Evolutionary conservation across 2,113 vertebrate species (phyloP), one percentile per base, ranked within the genome.

Genomic region (Rhinogobius similis): DNA sequence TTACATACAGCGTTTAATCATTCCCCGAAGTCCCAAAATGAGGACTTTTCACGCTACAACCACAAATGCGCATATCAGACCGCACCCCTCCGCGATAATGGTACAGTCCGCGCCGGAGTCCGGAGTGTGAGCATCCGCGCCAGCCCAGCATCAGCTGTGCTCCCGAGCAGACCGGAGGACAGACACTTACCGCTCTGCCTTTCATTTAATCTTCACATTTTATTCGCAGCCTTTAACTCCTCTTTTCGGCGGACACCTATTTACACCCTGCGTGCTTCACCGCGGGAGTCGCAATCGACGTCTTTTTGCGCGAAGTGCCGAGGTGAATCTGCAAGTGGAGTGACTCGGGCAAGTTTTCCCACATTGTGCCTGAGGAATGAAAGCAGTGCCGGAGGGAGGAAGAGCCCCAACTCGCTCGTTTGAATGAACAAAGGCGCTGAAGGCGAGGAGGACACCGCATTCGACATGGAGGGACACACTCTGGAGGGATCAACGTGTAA

Each of bases 361-460:
- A 32, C 20, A 32, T 38, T 73, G 75, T 73, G 74, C 65, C 62
- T 72, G 84, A 92, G 92, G 90, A 92, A 93, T 93, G 92, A 91
- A 79, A 87, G 70, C 38, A 83, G 70, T 56, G 85, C 72, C 55
- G 68, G 67, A 72, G 62, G 62, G 71, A 78, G 26, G 77, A 77
- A 77, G 76, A 83, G 73, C 68, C 61, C 8, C 77, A 85, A 82
- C 64, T 73, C 81, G 77, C 83, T 76, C 77, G 86, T 82, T 82
- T 88, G 82, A 90, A 84, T 84, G 76, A 85, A 84, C 79, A 88
- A 87, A 77, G 81, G 80, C 58, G 67, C 78, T 76, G 86, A 89
- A 77, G 84, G 62, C 72, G 76, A 89, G 70, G 83, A 50, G 43
- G 39, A 41, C 39, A 58, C 65, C 29, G 65, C 80, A 68, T 64